Evolutionary conservation across 1,140 invertebrate species (phyloP).

Genomic region (Drosophila micromelanica): DNA sequence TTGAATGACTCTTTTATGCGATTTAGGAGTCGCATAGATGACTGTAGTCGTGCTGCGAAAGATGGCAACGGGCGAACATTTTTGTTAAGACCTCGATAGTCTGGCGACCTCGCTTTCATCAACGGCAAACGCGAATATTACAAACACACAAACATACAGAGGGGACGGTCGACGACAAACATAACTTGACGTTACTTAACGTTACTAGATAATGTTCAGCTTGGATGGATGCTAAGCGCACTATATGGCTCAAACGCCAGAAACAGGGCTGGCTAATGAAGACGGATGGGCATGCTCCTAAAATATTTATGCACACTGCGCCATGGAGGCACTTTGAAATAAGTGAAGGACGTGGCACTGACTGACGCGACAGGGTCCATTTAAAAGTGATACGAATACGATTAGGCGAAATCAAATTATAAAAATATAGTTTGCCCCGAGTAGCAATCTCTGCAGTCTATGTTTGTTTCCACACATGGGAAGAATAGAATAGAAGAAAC

Average conservation of each 20-base stretch:
- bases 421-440: slow-evolving; percentile 20
- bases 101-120: slow-evolving; percentile 29
- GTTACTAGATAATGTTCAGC: slow-evolving; percentile 28
- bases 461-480: background rate
- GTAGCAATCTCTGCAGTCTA: background rate
- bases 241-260: slow-evolving; percentile 30
- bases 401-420: slow-evolving; percentile 31
- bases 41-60: slow-evolving; percentile 57
- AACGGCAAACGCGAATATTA: slow-evolving; percentile 16
- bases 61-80: slow-evolving; percentile 12
- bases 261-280: slow-evolving; percentile 50
- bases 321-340: slow-evolving; percentile 31
- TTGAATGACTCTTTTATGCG: slow-evolving; percentile 51
- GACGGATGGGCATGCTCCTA: slow-evolving; percentile 54
- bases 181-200: slow-evolving; percentile 32
- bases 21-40: slow-evolving; percentile 44
- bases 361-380: slow-evolving; percentile 22
- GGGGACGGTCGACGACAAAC: slow-evolving; percentile 10
- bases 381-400: slow-evolving; percentile 18
- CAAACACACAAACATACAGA: background rate
- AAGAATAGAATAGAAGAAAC: background rate
- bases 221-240: background rate
- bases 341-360: slow-evolving; percentile 6
- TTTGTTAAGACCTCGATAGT: background rate
- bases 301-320: slow-evolving; percentile 53